A percentile compares a stretch with the other conserved stretches of the same genome.
These are phyloP conservation scores for Stichopus horrens DNA, from an alignment of 53 echinoderm and acorn worm species.

Conservation along the genomic window DNA sequence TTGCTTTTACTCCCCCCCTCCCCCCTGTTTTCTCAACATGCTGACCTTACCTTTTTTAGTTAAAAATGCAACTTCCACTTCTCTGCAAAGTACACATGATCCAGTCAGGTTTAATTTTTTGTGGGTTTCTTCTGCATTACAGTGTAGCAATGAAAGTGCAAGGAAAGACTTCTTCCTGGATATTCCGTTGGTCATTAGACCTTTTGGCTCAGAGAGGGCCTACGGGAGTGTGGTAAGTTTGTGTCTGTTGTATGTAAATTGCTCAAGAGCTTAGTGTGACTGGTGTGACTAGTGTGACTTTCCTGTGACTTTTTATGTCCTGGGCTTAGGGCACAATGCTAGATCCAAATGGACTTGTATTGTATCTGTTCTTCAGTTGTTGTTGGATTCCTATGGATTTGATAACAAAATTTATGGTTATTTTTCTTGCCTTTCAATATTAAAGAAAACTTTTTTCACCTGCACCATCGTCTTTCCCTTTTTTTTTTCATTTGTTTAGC, in stretches of 20 bases:
- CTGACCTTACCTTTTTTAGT: no score
- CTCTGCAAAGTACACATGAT: no score
- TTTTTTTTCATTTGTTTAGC: no score
- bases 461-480: no score
- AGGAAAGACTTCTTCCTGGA: constrained; percentile 88
- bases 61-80: no score
- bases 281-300: not conserved
- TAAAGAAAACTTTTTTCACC: no score
- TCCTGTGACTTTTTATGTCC: not conserved
- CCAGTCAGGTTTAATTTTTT: no score
- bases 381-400: no score
- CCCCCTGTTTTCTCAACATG: no score
- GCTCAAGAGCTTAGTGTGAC: not conserved
- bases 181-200: constrained; percentile 90
- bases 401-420: not conserved
- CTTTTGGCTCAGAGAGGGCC: constrained; percentile 84
- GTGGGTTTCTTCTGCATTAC: not conserved
- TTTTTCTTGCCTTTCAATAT: no score
- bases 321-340: not conserved
- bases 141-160: constrained; percentile 98
- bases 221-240: constrained; percentile 94
- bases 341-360: not conserved
- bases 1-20: no score
- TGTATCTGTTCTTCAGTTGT: no score
- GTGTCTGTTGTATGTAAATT: not conserved